Base-by-base conservation (phyloP, 1,140 invertebrate species). In the Drosophila bifasciata region DNA sequence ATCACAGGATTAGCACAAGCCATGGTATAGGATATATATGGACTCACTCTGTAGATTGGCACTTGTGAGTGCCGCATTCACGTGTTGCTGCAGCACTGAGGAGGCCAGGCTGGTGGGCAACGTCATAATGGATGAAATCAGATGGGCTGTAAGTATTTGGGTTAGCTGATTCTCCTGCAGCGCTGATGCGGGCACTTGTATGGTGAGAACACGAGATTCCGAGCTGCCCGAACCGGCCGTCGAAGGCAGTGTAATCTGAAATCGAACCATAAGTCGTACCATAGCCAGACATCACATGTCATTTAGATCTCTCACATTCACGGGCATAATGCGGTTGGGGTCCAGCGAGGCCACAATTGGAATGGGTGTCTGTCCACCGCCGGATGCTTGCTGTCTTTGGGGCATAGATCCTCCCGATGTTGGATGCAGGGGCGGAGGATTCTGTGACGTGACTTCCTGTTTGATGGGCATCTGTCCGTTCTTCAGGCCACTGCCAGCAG, bases 111-210 rank as follows among this genome's bases (percentile, higher is more conserved):
- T 93, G 58, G 95, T 94, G 23, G 96, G 96, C 66, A 97, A 93
- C 77, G 94, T 94, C 93, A 97, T 96, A 45, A 96, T 97, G 1
- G 96, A 96, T 83, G 96, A 95, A 68, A 97, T 97, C 32, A 97
- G 94, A 23, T 96, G 96, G 23, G 96, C 96, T 17, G 96, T 96
- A 55, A 97, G 93, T 52, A 92, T 92, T 69, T 92, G 93, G 63
- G 93, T 93, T 19, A 94, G 77, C 77, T 93, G 93, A 86, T 94
- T 94, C 91, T 95, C 94, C 92, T 96, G 95, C 50, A 97, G 93
- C 21, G 96, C 95, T 15, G 96, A 95, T 25, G 96, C 96, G 73
- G 96, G 96, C 79, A 97, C 96, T 91, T 97, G 95, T 89, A 97
- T 96, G 8, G 96, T 96, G 57, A 97, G 93, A 40, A 95, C 93